Percentiles rank a stretch among this genome's conserved stretches.
Conservation (phyloP, 2,113 vertebrate species). For the Bothrops jararaca region DNA sequence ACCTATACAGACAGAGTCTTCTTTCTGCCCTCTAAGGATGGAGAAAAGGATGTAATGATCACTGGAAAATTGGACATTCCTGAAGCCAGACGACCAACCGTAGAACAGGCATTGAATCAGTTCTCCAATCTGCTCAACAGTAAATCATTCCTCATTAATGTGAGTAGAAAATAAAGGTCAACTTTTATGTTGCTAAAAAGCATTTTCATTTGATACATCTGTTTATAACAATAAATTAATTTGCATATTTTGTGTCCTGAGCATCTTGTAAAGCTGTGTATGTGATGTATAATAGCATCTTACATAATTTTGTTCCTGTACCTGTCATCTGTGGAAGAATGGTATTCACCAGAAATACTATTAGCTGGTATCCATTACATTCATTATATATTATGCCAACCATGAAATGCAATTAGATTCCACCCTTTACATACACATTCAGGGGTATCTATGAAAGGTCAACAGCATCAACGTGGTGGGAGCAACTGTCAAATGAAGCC, state of each 20-base stretch:
- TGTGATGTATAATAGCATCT: not conserved
- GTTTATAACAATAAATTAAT: not conserved
- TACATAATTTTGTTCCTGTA: not conserved
- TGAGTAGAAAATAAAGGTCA: conserved; percentile 61
- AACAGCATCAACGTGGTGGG: not conserved
- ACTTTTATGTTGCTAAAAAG: not conserved
- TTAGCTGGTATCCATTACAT: not conserved
- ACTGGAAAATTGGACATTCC: conserved; percentile 88
- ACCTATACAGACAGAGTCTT: conserved; percentile 92
- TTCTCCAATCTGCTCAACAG: conserved; percentile 98
- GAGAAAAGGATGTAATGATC: conserved; percentile 90
- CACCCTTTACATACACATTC: not conserved
- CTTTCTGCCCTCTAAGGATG: conserved; percentile 91
- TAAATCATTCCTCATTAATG: conserved; percentile 94
- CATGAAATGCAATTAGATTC: not conserved
- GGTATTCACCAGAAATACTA: not conserved
- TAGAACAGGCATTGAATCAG: conserved; percentile 90
- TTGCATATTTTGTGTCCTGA: not conserved
- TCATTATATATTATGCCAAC: not conserved
- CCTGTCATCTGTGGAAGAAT: not conserved
- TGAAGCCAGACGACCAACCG: conserved; percentile 75
- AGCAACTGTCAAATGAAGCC: not conserved
- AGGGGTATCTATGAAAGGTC: not conserved
- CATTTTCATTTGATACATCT: not conserved
- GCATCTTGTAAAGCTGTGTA: not conserved